phyloP scores from a whole-genome alignment of 2,888 invertebrate species.

The Strigamia maritima region DNA sequence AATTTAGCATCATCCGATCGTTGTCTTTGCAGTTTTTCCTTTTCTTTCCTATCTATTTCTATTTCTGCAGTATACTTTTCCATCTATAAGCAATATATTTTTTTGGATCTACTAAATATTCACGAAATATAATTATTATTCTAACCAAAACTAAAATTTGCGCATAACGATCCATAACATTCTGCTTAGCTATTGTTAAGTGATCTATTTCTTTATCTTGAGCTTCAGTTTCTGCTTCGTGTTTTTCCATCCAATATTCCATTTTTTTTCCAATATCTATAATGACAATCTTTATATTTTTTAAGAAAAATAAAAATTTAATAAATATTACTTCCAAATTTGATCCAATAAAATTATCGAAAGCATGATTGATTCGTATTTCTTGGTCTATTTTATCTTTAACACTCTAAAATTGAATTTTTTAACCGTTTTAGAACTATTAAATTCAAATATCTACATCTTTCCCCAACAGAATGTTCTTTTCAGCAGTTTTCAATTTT shows the following conservation, averaged over 20 bases:
- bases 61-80: background rate
- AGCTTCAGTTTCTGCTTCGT: background rate
- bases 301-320: background rate
- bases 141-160: background rate
- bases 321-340: background rate
- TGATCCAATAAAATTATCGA: background rate
- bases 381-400: background rate
- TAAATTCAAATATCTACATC: background rate
- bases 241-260: conserved; percentile 35
- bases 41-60: background rate
- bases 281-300: background rate
- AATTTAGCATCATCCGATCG: background rate
- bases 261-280: conserved; percentile 11
- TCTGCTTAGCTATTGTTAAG: background rate
- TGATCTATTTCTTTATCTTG: conserved; percentile 7
- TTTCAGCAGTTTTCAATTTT: background rate
- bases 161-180: background rate
- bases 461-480: background rate
- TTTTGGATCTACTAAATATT: background rate
- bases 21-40: background rate
- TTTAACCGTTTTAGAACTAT: background rate
- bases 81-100: background rate
- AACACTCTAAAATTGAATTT: background rate
- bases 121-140: background rate
- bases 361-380: background rate